A percentile compares a stretch with the other conserved stretches of the same genome.
Conservation (phyloP, 1,140 invertebrate genomes). For the Drusus annulatus region DNA sequence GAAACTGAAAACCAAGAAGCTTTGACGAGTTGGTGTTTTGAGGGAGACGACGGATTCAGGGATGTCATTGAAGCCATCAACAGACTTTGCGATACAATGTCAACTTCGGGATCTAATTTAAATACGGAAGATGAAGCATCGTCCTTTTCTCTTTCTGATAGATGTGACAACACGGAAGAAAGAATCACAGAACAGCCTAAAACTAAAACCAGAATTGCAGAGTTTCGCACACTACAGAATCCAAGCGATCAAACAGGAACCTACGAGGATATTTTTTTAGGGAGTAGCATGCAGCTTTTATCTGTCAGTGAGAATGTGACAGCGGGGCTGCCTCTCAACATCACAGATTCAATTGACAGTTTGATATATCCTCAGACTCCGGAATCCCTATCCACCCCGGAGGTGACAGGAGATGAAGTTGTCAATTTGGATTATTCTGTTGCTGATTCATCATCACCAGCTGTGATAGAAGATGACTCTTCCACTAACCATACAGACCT, state of each 20-base stretch:
- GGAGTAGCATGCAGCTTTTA: neutral
- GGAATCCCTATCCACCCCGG: conserved; percentile 13
- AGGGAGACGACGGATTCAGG: conserved; percentile 67
- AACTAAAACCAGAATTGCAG: conserved; percentile 6
- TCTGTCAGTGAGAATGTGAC: neutral
- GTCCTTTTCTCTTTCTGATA: neutral
- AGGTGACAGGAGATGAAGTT: conserved; percentile 11
- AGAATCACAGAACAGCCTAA: conserved; percentile 36
- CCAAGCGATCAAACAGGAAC: neutral
- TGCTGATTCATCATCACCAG: conserved; percentile 39
- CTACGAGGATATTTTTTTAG: conserved; percentile 25
- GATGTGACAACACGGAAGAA: conserved; percentile 31
- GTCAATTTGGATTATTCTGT: conserved; percentile 28
- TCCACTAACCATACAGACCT: conserved; percentile 46
- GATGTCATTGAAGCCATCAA: conserved; percentile 71
- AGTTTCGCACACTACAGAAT: neutral
- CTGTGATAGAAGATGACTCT: conserved; percentile 46
- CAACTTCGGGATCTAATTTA: conserved; percentile 62
- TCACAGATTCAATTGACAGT: conserved; percentile 30
- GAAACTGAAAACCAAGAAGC: conserved; percentile 30
- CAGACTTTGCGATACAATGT: conserved; percentile 69
- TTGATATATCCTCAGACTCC: conserved; percentile 15
- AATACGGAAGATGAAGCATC: conserved; percentile 33
- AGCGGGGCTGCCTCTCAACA: neutral
- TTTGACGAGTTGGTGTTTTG: conserved; percentile 50